Base-by-base conservation (phyloP, 2,888 invertebrate genomes). In the Oxycera nigricornis region DNA sequence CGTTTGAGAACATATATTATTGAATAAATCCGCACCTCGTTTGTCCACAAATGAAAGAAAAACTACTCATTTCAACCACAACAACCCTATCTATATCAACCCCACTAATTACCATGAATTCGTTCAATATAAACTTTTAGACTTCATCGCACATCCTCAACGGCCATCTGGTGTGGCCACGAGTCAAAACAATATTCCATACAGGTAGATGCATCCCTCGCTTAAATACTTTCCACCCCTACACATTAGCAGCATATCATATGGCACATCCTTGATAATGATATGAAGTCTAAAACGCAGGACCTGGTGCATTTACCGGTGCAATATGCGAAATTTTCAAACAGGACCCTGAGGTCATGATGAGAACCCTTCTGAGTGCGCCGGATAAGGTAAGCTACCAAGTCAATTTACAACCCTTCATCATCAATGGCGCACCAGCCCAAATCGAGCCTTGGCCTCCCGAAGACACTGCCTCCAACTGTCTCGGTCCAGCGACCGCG, bases 321-420 rank as follows among this genome's bases (percentile, higher is more conserved):
- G 41, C 65, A 41, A 65, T 65, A 65, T 65, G 65, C 65, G 65
- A 65, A 65, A 65, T 22, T 39, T 24, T 30, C 62, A 28, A 14
- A 57, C 24, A 26, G 17, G 31, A 2, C 9, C n/a, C n/a, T 61
- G 24, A 2, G 26, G 4, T 59, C 4, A 61, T 17, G 20, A 28
- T 26, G 31, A 17, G 31, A 28, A 61, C 61, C 61, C 61, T 59
- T 20, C 30, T 31, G 17, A 46, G 17, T 46, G 46, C 11, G 4
- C n/a, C 9, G 4, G n/a, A 30, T 31, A 55, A 65, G 41, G 65
- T 41, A 65, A 41, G 65, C 24, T 65, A 65, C 41, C 22, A 41
- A 41, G 65, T 65, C 65, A 65, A 65, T 41, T 65, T 65, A 14
- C 65, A 41, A 65, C 41, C 65, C 65, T n/a, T n/a, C n/a, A n/a